Evolutionary conservation across 2,888 invertebrate species (phyloP), one percentile per base, ranked within the genome.

Genomic region (Linnaemya tessellans): DNA sequence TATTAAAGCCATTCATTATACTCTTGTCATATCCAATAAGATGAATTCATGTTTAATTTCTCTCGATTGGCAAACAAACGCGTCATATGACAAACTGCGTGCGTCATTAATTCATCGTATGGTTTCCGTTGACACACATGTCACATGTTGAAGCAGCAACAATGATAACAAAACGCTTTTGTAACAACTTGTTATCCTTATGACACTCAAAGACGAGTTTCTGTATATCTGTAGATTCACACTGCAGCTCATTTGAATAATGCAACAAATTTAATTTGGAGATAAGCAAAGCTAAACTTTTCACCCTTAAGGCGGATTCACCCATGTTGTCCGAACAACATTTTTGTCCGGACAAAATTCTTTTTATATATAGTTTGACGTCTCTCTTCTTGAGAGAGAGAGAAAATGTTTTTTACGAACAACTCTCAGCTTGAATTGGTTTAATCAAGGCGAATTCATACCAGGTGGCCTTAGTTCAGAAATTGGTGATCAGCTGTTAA

Each of bases 81-180:
- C 18, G 8, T 18, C 41, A 20, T n/a, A 68, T 54, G 64, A 49
- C 35, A 70, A 80, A 43, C 13, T 80, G 49, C 84, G 80, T 80
- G 49, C 84, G 80, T 80, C 84, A 84, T 75, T 15, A 70, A 75
- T 35, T 68, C 38, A 54, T 67, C 15, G 13, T 51, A 54, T 13
- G 67, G 65, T 38, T 75, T 77, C 54, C 20, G 60, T 43, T 68
- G 13, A 7, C 43, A 22, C 11, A 54, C 70, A 78, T 70, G 60
- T 60, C 49, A 71, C 68, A 79, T 73, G 54, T 80, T 18, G 35
- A 64, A 64, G 38, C 41, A 51, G 9, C 20, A 25, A 51, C n/a
- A 51, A n/a, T 10, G 18, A 11, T 25, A 71, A 58, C 20, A 5
- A 68, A 67, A 9, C 25, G 20, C 9, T 38, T 58, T 22, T 20